These are phyloP conservation scores for Cryptophagus acutangulus DNA, from an alignment of 2,888 invertebrate species.

Conservation along the genomic window DNA sequence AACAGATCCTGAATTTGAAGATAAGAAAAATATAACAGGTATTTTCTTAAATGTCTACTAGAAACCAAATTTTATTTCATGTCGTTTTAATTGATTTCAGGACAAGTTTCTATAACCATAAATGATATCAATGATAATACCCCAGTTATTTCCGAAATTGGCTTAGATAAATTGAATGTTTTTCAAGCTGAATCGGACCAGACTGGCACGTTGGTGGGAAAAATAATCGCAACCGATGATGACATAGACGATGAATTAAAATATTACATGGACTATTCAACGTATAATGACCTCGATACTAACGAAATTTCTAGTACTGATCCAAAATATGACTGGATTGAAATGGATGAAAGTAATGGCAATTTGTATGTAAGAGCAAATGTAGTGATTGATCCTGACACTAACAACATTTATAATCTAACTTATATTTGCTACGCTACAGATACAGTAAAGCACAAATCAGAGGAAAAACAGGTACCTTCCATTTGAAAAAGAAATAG, in stretches of 20 bases:
- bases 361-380: slow-evolving; percentile 49
- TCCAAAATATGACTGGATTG: slow-evolving; percentile 51
- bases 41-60: slow-evolving; percentile 12
- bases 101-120: background rate
- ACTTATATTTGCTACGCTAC: slow-evolving; percentile 54
- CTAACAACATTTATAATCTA: slow-evolving; percentile 48
- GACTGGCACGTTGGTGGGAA: slow-evolving; percentile 52
- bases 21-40: slow-evolving; percentile 52
- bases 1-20: slow-evolving; percentile 39
- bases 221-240: slow-evolving; percentile 56
- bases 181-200: slow-evolving; percentile 46
- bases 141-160: slow-evolving; percentile 51
- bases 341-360: slow-evolving; percentile 52
- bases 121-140: slow-evolving; percentile 60
- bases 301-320: slow-evolving; percentile 10
- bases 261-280: slow-evolving; percentile 38
- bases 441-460: slow-evolving; percentile 38
- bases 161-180: slow-evolving; percentile 41
- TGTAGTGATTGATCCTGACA: slow-evolving; percentile 53
- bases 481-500: background rate
- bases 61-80: background rate
- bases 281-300: background rate
- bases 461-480: slow-evolving; percentile 47
- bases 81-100: background rate
- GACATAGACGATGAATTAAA: slow-evolving; percentile 57